Percentiles rank a stretch among this genome's conserved stretches.
Conservation (phyloP, 2,888 invertebrate genomes). For the Dynastes tityus region DNA sequence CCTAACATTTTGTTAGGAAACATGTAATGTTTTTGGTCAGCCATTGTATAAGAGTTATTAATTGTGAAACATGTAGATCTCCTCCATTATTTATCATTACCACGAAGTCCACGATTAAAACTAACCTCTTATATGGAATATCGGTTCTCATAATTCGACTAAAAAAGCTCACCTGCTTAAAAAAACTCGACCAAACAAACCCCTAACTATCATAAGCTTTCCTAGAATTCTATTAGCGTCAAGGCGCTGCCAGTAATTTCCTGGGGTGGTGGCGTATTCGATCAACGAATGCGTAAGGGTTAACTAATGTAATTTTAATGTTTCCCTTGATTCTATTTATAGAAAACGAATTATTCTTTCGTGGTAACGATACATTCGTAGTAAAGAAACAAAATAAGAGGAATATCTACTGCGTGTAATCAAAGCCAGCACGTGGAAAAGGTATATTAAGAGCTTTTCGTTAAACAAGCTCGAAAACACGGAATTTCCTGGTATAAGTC, state of each 20-base stretch:
- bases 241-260: not conserved
- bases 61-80: too few species aligned
- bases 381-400: not conserved
- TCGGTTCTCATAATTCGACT: too few species aligned
- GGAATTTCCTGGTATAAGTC: conserved; percentile 5
- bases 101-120: too few species aligned
- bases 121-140: too few species aligned
- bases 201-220: not conserved
- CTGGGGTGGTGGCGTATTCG: not conserved
- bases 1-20: too few species aligned
- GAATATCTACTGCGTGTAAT: not conserved
- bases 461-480: not conserved
- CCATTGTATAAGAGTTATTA: too few species aligned
- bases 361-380: conserved; percentile 6
- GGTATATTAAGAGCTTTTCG: not conserved
- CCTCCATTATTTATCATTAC: too few species aligned
- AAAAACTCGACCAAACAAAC: too few species aligned
- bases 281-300: conserved; percentile 3
- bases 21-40: too few species aligned
- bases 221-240: conserved; percentile 25
- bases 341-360: conserved; percentile 12
- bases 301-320: conserved; percentile 20
- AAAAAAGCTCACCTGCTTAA: too few species aligned
- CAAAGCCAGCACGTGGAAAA: not conserved
- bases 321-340: conserved; percentile 12